A percentile compares a stretch with the other conserved stretches of the same genome.
Conservation (phyloP, 2,888 invertebrate genomes). For the Neoitamus cyanurus region DNA sequence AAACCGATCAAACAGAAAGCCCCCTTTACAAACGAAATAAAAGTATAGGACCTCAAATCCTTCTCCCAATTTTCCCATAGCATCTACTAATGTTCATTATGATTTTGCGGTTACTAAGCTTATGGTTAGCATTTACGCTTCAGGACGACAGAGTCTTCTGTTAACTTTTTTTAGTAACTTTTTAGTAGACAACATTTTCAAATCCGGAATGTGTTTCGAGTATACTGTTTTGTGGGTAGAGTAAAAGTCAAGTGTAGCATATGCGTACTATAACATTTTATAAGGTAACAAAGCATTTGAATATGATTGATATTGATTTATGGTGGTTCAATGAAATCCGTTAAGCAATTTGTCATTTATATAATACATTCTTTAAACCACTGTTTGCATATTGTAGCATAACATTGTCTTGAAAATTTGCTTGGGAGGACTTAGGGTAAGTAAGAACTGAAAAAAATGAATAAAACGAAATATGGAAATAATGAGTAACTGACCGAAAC, state of each 20-base stretch:
- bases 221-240: too few relatives aligned
- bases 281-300: neutral
- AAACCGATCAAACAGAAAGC: too few relatives aligned
- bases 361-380: neutral
- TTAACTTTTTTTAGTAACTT: too few relatives aligned
- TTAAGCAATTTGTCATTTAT: neutral
- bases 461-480: neutral
- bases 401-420: neutral
- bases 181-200: too few relatives aligned
- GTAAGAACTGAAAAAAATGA: neutral
- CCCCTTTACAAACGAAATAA: too few relatives aligned
- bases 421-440: constrained; percentile 3
- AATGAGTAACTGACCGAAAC: neutral
- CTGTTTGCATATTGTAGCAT: neutral
- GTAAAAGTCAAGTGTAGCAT: neutral
- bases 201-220: too few relatives aligned
- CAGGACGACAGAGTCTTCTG: too few relatives aligned
- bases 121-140: too few relatives aligned
- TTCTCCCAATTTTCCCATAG: too few relatives aligned
- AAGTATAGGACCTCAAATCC: too few relatives aligned
- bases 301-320: neutral
- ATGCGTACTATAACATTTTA: neutral
- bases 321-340: neutral
- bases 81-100: too few relatives aligned
- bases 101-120: too few relatives aligned